Evolutionary conservation across 1,140 invertebrate species (phyloP).

Genomic region (Solenopsis fugax): DNA sequence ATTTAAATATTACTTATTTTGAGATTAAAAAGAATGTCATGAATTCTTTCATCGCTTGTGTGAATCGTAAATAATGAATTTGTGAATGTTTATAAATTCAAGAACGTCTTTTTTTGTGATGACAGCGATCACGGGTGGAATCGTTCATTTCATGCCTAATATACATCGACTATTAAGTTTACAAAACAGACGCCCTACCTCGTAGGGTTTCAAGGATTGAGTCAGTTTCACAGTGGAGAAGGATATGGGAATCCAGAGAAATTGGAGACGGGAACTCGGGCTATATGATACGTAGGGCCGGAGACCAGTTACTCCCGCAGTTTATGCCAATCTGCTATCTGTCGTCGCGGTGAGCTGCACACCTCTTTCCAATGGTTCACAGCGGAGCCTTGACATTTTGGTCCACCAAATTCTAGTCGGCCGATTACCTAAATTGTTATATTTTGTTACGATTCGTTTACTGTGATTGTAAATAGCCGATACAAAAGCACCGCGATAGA

Average conservation of each 20-base stretch:
- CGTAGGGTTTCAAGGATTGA: constrained; percentile 65
- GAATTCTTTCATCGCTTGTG: neutral
- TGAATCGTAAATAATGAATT: neutral
- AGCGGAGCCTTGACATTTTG: constrained; percentile 92
- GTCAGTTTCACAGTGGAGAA: constrained; percentile 59
- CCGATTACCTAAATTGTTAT: constrained; percentile 93
- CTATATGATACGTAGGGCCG: constrained; percentile 31
- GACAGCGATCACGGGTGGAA: constrained; percentile 70
- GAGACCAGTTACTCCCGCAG: constrained; percentile 91
- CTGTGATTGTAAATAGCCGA: neutral
- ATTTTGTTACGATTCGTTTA: neutral
- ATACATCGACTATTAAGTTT: constrained; percentile 79
- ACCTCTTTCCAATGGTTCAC: constrained; percentile 98
- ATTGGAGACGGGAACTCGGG: constrained; percentile 58
- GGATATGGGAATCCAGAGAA: constrained; percentile 61
- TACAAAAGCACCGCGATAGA: too few species aligned
- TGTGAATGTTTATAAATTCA: neutral
- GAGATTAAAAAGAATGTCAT: neutral
- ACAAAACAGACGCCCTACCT: constrained; percentile 78
- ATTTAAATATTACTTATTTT: neutral
- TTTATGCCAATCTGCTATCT: constrained; percentile 99
- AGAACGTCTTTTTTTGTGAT: constrained; percentile 16
- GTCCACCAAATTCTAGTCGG: constrained; percentile 95
- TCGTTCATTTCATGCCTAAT: constrained; percentile 73
- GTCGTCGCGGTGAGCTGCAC: constrained; percentile 97